These are phyloP conservation scores for Myoxocephalus aenaeus DNA, from an alignment of 2,797 vertebrate genomes.

Conservation along the genomic window DNA sequence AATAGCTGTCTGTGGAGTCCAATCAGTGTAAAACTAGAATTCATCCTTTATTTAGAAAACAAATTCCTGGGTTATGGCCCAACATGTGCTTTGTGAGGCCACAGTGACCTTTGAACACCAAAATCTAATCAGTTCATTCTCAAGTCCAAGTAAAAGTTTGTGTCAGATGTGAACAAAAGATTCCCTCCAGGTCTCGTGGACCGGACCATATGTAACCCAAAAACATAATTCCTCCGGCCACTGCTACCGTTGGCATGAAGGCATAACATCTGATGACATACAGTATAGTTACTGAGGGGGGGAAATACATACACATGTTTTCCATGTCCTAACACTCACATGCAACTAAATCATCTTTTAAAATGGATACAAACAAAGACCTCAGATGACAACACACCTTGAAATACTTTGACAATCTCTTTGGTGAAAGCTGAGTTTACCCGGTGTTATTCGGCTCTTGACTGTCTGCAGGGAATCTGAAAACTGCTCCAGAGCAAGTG, in stretches of 20 bases:
- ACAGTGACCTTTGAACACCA: too few relatives aligned
- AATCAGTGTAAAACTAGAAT: not conserved
- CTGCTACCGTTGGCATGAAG: too few relatives aligned
- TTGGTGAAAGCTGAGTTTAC: slow-evolving; percentile 92
- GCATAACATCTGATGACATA: too few relatives aligned
- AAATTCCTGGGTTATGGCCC: not conserved
- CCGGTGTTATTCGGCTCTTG: too few relatives aligned
- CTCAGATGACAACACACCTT: slow-evolving; percentile 57
- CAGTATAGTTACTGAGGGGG: not conserved
- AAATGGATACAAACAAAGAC: not conserved
- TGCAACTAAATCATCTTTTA: not conserved
- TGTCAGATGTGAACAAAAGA: too few relatives aligned
- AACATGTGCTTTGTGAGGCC: not conserved
- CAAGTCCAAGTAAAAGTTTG: too few relatives aligned
- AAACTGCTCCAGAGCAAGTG: slow-evolving; percentile 87
- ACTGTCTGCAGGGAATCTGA: slow-evolving; percentile 86
- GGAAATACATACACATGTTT: not conserved
- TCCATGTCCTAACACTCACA: not conserved
- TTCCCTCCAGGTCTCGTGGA: too few relatives aligned
- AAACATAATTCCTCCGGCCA: too few relatives aligned
- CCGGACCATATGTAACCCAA: too few relatives aligned
- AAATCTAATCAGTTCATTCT: not conserved
- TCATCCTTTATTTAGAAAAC: not conserved
- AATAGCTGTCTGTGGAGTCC: too few relatives aligned
- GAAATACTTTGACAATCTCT: slow-evolving; percentile 84